Evolutionary conservation across 2,113 vertebrate species (phyloP), one percentile per base, ranked within the genome.

Genomic region (Asarcornis scutulata): DNA sequence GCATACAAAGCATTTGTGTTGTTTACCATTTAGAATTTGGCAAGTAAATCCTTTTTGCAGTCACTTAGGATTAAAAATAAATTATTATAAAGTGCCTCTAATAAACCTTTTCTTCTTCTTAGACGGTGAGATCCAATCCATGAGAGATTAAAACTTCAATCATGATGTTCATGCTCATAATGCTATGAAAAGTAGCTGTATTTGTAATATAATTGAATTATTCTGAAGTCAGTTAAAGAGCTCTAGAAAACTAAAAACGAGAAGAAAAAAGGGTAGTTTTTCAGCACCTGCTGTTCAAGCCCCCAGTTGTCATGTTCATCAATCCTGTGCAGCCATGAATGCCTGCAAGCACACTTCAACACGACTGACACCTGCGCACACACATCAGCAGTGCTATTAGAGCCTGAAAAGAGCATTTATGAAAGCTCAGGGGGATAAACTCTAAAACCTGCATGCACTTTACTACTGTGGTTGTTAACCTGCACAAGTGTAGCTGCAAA

Each of bases 1-100:
- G 94, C 72, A 79, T 48, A 81, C n/a, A 86, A 87, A 94, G 34
- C 79, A 81, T 88, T 93, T 3, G 3, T 72, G 89, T 73, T 97
- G 96, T 94, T 97, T 96, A 96, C 86, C 58, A 88, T 75, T 71
- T 87, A 76, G 40, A 95, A 88, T 81, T 72, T 96, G 83, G 88
- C 91, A 94, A 91, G 62, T 62, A 91, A 62, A 59, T 96, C 64
- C 87, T 62, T 46, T 94, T 80, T 96, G 77, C 85, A 93, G 63
- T 56, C 77, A 91, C 91, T 94, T 67, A 62, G 40, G 88, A 89
- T 97, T 94, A 96, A 94, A 93, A 92, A 67, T 68, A 63, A 25
- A 55, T 75, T 63, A 83, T 85, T 89, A 91, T 25, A 80, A 93
- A 93, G 87, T 9, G 20, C 11, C 40, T 66, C 25, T 60, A 91